Conservation (phyloP, 2,797 vertebrate species). For the Varecia variegata region DNA sequence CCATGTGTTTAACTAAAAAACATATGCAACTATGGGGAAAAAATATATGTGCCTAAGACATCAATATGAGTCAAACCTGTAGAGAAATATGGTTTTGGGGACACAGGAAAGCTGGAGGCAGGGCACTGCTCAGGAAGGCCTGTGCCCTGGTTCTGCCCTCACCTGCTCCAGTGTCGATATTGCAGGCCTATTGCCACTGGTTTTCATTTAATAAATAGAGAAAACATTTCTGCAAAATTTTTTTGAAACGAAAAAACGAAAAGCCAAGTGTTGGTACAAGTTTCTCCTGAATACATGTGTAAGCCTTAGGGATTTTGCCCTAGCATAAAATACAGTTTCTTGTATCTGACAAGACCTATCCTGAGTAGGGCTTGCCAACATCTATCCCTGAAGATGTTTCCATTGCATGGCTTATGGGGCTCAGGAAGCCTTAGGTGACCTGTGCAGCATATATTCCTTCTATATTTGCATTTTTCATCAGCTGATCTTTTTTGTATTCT, state of each 20-base stretch:
- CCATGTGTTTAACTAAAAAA: background rate
- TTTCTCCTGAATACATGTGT: background rate
- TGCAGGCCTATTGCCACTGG: background rate
- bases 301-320: background rate
- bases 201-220: background rate
- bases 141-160: accelerated
- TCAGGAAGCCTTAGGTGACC: background rate
- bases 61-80: background rate
- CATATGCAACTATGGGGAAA: background rate
- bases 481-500: background rate
- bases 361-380: background rate
- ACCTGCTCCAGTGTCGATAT: background rate
- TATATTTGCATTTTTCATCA: background rate
- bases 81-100: background rate
- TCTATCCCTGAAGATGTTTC: background rate
- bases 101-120: background rate
- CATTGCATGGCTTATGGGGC: no score
- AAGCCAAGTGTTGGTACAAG: background rate
- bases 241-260: background rate
- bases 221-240: background rate
- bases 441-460: background rate
- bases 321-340: background rate
- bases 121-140: background rate
- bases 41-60: background rate
- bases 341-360: background rate